Percentiles rank a stretch among this genome's conserved stretches.
Conservation (phyloP, 2,113 vertebrate species). For the Tachysurus vachellii region DNA sequence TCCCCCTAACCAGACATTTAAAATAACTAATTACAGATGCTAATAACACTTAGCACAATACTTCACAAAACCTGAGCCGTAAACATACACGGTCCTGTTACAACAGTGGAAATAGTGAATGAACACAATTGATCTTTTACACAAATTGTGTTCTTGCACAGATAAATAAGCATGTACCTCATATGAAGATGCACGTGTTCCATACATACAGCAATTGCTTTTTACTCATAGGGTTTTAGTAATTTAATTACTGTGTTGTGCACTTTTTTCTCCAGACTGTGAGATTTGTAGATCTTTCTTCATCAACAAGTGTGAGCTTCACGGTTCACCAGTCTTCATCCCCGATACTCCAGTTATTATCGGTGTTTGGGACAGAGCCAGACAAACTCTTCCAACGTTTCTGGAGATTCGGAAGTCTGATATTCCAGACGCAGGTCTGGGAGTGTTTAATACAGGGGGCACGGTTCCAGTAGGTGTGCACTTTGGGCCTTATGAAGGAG, state of each 20-base stretch:
- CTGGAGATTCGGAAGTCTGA: conserved; percentile 13
- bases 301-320: conserved; percentile 23
- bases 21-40: neutral
- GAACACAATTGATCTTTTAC: neutral
- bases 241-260: neutral
- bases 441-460: conserved; percentile 14
- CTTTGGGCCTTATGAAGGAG: conserved; percentile 14
- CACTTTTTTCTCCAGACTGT: neutral
- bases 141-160: neutral
- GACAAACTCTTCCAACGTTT: conserved; percentile 12
- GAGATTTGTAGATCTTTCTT: conserved; percentile 17
- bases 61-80: neutral
- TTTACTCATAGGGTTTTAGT: neutral
- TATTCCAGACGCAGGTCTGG: conserved; percentile 8
- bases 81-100: neutral
- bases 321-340: conserved; percentile 1
- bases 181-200: neutral
- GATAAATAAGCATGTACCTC: neutral
- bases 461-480: conserved; percentile 1
- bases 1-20: neutral
- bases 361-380: conserved; percentile 5
- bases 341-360: conserved; percentile 9
- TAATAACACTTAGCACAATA: neutral
- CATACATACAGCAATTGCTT: neutral
- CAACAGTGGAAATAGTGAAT: neutral